Base-by-base conservation (phyloP, 2,113 vertebrate species). In the Nasalis larvatus region DNA sequence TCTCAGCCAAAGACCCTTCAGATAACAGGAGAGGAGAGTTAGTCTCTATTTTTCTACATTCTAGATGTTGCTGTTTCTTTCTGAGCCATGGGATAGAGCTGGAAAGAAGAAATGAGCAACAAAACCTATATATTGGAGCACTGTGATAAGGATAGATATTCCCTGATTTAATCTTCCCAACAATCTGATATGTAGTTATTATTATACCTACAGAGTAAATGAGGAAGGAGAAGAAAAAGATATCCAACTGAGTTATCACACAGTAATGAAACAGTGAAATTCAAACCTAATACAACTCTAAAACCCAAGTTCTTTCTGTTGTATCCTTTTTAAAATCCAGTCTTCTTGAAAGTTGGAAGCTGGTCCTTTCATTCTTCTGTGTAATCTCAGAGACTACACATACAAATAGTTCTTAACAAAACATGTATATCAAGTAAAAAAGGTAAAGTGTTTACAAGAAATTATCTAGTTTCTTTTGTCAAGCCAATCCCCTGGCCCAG, bases 1-100 rank as follows among this genome's bases (percentile, higher is more conserved):
- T 88, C 87, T 95, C n/a, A 93, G 89, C 76, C 96, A 95, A 95
- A 97, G 58, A 90, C 52, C 74, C 86, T 89, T 95, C 49, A 86
- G 30, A 66, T 73, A 77, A 77, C 47, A 95, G 71, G 21, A n/a
- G 20, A 45, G 84, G 7, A 71, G 7, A 71, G 14, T 77, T 21
- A n/a, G 37, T 71, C 49, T 93, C 78, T 76, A 66, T 76, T 73
- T 88, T 78, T 40, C 30, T 35, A 52, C 82, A 91, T 89, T 88
- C 40, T 37, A 86, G 76, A 86, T 11, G 40, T 80, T 47, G n/a
- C 35, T 23, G 21, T 76, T 81, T 92, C 54, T 82, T 91, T 88
- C 60, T 85, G 8, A 73, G 16, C 54, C 54, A 73, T 45, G 52
- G 37, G 16, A 30, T 86, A 69, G 56, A 63, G n/a, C 40, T 87